phyloP scores from a whole-genome alignment of 23 tunicate species.

The Halocynthia roretzi region DNA sequence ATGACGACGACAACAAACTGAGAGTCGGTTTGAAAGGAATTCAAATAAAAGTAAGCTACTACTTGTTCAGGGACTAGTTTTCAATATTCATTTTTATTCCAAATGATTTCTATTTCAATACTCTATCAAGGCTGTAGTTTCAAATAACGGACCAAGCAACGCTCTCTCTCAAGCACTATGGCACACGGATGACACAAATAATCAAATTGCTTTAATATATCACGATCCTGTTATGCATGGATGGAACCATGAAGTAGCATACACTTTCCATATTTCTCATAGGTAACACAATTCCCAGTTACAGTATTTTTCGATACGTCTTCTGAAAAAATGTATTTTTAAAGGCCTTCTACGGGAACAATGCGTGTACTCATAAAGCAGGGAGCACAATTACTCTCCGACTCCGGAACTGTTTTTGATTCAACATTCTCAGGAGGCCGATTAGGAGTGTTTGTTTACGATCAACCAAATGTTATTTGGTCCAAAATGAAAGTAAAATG shows the following conservation, averaged over 20 bases:
- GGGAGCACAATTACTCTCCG: background rate
- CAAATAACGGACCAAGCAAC: conserved; percentile 14
- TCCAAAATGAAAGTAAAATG: conserved; percentile 21
- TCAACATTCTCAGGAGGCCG: conserved; percentile 28
- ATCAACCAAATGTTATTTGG: conserved; percentile 30
- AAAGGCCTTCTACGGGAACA: conserved; percentile 19
- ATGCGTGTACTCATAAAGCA: conserved; percentile 5
- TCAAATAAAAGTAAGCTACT: conserved; percentile 15
- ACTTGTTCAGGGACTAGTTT: too few species aligned
- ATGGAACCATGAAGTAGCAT: conserved; percentile 18
- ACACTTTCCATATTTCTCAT: conserved; percentile 13
- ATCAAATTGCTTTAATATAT: conserved; percentile 22
- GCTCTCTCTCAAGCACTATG: conserved; percentile 21
- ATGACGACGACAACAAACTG: background rate
- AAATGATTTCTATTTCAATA: background rate
- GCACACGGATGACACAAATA: conserved; percentile 21
- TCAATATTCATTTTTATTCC: too few species aligned
- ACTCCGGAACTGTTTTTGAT: conserved; percentile 22
- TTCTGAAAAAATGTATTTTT: background rate
- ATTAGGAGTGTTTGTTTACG: conserved; percentile 15
- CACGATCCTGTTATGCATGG: conserved; percentile 27
- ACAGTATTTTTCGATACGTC: too few species aligned
- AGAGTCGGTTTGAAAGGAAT: conserved; percentile 17
- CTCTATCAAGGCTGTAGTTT: conserved; percentile 1
- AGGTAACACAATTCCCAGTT: background rate